Evolutionary conservation across 2,888 invertebrate species (phyloP).

Genomic region (Epirrhoe alternata): DNA sequence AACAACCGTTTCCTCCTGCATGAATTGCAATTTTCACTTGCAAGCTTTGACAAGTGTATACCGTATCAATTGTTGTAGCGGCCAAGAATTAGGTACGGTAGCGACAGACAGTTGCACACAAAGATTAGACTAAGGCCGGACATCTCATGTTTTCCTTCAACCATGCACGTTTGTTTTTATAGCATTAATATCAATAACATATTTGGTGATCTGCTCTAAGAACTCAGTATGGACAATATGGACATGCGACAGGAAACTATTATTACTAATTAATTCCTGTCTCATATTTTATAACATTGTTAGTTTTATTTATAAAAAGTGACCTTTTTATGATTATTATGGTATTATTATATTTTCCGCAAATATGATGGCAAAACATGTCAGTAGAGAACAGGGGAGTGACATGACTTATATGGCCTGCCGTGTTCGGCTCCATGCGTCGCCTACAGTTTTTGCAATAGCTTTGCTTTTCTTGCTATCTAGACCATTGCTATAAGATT

Average conservation of each 20-base stretch:
- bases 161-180: neutral
- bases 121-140: no score
- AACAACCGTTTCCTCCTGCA: no score
- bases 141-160: no score
- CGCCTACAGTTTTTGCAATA: conserved; percentile 30
- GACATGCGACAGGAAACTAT: neutral
- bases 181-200: neutral
- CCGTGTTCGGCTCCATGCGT: no score
- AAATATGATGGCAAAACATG: neutral
- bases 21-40: no score
- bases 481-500: conserved; percentile 9
- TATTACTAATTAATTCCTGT: neutral
- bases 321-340: conserved; percentile 5
- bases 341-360: neutral
- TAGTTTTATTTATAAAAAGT: neutral
- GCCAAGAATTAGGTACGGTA: no score
- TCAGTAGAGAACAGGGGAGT: neutral
- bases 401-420: neutral
- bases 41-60: no score
- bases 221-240: neutral
- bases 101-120: no score
- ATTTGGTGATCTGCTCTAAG: neutral
- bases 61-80: no score
- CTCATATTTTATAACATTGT: conserved; percentile 2
- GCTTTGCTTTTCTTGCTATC: neutral